phyloP scores from a whole-genome alignment of 2,888 invertebrate species.

The Galerucella calmariensis region DNA sequence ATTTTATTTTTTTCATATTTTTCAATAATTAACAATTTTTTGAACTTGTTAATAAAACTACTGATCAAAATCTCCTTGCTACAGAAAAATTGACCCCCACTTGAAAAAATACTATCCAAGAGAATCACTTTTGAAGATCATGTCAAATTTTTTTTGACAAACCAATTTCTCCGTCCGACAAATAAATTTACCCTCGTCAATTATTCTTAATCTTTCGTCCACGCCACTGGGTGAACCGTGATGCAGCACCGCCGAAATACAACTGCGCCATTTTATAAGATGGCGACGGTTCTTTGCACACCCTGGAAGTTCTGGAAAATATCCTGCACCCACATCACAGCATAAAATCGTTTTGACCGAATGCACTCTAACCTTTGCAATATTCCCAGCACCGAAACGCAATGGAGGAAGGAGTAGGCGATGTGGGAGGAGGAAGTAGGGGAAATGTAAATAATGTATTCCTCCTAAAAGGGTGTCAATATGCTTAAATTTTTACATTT shows the following conservation, averaged over 20 bases:
- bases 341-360: constrained; percentile 27
- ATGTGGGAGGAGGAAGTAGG: not conserved
- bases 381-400: constrained; percentile 14
- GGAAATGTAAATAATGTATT: not conserved
- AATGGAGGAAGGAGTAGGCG: not conserved
- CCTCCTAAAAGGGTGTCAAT: not conserved
- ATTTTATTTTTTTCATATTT: no score
- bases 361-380: constrained; percentile 40
- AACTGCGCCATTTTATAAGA: constrained; percentile 8
- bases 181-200: no score
- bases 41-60: no score
- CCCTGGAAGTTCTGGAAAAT: constrained; percentile 14
- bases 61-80: no score
- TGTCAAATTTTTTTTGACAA: no score
- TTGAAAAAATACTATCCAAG: no score
- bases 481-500: no score
- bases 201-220: no score
- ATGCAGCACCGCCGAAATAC: not conserved
- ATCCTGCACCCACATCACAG: constrained; percentile 12
- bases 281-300: constrained; percentile 11
- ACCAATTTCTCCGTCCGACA: no score
- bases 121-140: no score
- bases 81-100: no score
- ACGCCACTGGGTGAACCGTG: not conserved
- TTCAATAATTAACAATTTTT: no score